These are phyloP conservation scores for Hylaeus volcanicus DNA, from an alignment of 1,140 invertebrate species.

Conservation along the genomic window DNA sequence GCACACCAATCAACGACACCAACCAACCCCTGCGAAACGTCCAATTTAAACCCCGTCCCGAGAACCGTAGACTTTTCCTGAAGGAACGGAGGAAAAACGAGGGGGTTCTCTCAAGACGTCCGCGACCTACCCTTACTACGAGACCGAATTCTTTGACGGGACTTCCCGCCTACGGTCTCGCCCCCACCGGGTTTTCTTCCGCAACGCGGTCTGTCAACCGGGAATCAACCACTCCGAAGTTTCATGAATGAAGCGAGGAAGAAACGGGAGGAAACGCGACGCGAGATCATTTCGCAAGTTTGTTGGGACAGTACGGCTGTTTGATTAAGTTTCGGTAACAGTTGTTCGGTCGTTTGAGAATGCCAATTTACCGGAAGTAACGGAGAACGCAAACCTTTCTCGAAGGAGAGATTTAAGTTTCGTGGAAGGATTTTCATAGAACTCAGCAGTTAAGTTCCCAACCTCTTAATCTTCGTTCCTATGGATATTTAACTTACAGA, in stretches of 20 bases:
- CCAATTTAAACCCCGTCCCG: constrained; percentile 25
- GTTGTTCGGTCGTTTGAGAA: no score
- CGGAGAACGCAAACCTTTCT: no score
- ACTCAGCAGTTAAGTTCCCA: no score
- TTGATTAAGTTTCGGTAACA: neutral
- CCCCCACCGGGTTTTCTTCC: constrained; percentile 55
- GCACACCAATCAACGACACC: constrained; percentile 40
- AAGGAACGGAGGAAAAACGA: constrained; percentile 71
- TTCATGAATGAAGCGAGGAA: constrained; percentile 69
- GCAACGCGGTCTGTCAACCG: constrained; percentile 42
- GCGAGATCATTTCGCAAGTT: neutral
- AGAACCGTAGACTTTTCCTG: constrained; percentile 63
- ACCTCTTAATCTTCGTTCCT: neutral
- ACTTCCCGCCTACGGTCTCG: constrained; percentile 46
- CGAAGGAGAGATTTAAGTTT: neutral
- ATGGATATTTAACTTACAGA: no score
- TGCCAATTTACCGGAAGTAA: no score
- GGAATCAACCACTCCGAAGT: constrained; percentile 47
- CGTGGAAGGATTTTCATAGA: neutral
- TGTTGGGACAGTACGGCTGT: neutral
- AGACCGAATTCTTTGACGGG: constrained; percentile 67
- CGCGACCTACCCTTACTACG: constrained; percentile 78
- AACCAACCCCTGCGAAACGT: constrained; percentile 37
- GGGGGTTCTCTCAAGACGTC: constrained; percentile 71
- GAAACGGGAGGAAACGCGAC: constrained; percentile 22